Conservation (phyloP, 2,113 vertebrate species). For the Pseudonaja textilis region DNA sequence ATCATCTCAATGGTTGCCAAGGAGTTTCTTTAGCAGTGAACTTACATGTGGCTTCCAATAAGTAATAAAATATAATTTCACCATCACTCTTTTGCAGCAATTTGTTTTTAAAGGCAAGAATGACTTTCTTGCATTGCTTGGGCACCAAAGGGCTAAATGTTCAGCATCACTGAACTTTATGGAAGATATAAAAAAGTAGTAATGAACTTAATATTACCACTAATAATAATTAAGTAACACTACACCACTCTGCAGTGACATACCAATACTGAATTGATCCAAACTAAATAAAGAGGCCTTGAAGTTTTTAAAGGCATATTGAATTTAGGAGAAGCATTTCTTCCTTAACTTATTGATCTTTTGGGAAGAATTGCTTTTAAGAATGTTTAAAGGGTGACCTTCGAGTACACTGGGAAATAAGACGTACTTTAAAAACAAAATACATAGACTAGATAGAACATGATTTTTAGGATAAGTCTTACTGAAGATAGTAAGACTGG, state of each 20-base stretch:
- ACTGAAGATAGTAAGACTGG: background rate
- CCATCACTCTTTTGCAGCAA: background rate
- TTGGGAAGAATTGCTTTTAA: background rate
- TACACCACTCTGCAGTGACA: constrained; percentile 24
- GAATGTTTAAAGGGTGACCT: background rate
- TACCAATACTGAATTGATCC: constrained; percentile 35
- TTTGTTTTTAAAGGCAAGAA: constrained; percentile 55
- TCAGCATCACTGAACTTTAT: constrained; percentile 65
- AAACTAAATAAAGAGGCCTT: constrained; percentile 57
- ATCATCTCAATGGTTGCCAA: background rate
- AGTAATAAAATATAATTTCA: constrained; percentile 6
- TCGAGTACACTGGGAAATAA: background rate
- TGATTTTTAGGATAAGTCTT: background rate
- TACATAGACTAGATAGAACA: background rate
- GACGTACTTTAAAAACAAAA: background rate
- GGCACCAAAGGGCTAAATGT: constrained; percentile 63
- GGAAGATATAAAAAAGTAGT: constrained; percentile 64
- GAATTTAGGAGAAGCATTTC: constrained; percentile 18
- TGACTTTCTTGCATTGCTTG: constrained; percentile 58
- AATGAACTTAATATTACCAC: constrained; percentile 42
- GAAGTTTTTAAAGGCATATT: constrained; percentile 47
- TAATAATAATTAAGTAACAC: constrained; percentile 27
- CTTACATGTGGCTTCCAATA: background rate
- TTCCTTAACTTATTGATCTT: background rate
- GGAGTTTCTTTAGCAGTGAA: background rate